Base-by-base conservation (phyloP, 2,888 invertebrate genomes). In the Coremacera marginata region DNA sequence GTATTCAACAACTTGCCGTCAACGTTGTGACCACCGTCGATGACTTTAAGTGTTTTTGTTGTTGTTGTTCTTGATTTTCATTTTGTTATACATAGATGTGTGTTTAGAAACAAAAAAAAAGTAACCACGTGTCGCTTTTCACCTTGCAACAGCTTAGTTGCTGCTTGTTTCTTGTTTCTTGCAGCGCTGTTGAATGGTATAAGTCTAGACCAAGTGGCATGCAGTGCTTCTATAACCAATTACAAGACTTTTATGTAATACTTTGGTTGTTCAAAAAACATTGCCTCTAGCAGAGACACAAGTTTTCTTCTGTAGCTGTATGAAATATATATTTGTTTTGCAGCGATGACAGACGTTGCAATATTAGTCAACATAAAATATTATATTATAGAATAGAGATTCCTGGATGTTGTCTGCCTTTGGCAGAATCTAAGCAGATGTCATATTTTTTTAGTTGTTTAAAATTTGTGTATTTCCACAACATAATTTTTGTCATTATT, bases 61-160 rank as follows among this genome's bases (percentile, higher is more conserved):
- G 67, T 31, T 25, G 57, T 49, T 44, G 27, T 25, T 49, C 65
- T 34, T 16, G 44, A 55, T 76, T 16, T 70, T 31, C 72, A 25
- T 16, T 37, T 27, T 51, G 25, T n/a, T 63, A 9, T 63, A 14
- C n/a, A 16, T 63, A 14, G 27, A 16, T 27, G 70, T 79, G 51
- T 77, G 70, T 78, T 79, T 76, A 80, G 81, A 11, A 44, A 44
- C 75, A 81, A 82, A 83, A 81, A 82, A 83, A 80, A 79, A 78
- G 79, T 80, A 84, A 85, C 84, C 85, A 84, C 83, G 85, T 84
- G 84, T 81, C 80, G 78, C 79, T 77, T 81, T 78, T 81, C 83
- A 80, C 78, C 80, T 75, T 75, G 63, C 55, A 60, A 31, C 52
- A 70, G 27, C 16, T 31, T n/a, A 31, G 62, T 31, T 62, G 70